These are phyloP conservation scores for Dendrocincla tyrannina DNA, from an alignment of 2,797 vertebrate species.

Conservation along the genomic window DNA sequence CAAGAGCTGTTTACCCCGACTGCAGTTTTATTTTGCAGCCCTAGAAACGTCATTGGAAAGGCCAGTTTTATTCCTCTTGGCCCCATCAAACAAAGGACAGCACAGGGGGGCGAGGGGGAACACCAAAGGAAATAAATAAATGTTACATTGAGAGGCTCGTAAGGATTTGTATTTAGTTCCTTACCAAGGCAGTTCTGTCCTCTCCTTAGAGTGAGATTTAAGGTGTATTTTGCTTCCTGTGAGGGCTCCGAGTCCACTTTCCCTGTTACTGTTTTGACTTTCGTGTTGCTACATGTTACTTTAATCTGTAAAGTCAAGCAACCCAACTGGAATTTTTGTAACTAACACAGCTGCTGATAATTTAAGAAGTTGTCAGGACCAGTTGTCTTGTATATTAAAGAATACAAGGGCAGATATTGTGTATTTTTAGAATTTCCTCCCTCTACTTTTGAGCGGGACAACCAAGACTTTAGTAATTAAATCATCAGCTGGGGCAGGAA, in stretches of 20 bases:
- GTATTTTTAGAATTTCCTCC: constrained; percentile 9
- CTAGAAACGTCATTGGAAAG: constrained; percentile 36
- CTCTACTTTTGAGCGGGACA: not conserved
- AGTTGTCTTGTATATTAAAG: not conserved
- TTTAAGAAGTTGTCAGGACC: not conserved
- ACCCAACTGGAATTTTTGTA: not conserved
- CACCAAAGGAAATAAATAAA: not conserved
- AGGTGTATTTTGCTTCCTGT: not conserved
- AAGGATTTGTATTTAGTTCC: not conserved
- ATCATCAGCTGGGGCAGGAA: constrained; percentile 11
- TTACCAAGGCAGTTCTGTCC: not conserved
- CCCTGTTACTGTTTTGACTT: not conserved
- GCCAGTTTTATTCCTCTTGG: constrained; percentile 22
- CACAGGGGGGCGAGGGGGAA: not conserved
- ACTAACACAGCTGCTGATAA: not conserved
- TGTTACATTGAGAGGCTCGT: not conserved
- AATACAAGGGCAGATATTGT: not conserved
- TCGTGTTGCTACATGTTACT: not conserved
- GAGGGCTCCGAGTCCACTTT: not conserved
- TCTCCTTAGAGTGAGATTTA: not conserved
- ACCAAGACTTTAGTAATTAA: constrained; percentile 24
- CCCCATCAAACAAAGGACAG: not conserved
- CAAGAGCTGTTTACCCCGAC: constrained; percentile 38
- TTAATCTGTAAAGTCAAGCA: not conserved
- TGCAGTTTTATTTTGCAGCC: constrained; percentile 52